A percentile compares a stretch with the other conserved stretches of the same genome.
phyloP scores from a whole-genome alignment of 2,797 vertebrate species.

The Cyclura pinguis region DNA sequence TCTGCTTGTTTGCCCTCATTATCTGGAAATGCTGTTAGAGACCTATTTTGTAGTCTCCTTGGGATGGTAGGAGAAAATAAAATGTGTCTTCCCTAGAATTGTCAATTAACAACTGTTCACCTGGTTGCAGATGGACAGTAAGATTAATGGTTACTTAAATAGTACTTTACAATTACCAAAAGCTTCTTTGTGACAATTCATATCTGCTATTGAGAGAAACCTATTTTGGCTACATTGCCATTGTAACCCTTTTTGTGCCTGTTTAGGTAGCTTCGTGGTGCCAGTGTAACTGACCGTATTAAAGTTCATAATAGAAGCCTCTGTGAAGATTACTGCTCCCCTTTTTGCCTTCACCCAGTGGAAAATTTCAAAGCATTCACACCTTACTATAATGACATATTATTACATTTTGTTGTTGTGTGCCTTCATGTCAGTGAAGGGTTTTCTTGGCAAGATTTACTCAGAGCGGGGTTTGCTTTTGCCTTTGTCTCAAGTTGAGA shows the following conservation, averaged over 20 bases:
- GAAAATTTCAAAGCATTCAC: not conserved
- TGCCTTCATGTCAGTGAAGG: no score
- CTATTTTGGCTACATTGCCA: not conserved
- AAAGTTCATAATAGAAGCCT: not conserved
- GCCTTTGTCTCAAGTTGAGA: no score
- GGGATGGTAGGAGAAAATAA: no score
- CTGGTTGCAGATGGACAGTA: not conserved
- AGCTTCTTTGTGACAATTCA: not conserved
- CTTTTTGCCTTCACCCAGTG: not conserved
- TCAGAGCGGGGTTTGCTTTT: no score
- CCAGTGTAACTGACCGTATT: not conserved
- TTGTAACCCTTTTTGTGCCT: not conserved
- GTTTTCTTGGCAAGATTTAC: no score
- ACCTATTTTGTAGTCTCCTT: no score
- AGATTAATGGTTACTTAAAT: not conserved
- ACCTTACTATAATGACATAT: no score
- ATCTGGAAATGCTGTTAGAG: no score
- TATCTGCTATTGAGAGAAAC: not conserved
- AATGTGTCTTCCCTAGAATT: no score
- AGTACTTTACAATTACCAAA: not conserved
- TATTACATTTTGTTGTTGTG: no score
- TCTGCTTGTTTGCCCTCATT: no score
- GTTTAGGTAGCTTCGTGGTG: not conserved
- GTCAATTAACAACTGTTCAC: no score
- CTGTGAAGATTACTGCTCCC: not conserved